A percentile compares a stretch with the other conserved stretches of the same genome.
Conservation (phyloP, 1,140 invertebrate genomes). For the Mya arenaria region DNA sequence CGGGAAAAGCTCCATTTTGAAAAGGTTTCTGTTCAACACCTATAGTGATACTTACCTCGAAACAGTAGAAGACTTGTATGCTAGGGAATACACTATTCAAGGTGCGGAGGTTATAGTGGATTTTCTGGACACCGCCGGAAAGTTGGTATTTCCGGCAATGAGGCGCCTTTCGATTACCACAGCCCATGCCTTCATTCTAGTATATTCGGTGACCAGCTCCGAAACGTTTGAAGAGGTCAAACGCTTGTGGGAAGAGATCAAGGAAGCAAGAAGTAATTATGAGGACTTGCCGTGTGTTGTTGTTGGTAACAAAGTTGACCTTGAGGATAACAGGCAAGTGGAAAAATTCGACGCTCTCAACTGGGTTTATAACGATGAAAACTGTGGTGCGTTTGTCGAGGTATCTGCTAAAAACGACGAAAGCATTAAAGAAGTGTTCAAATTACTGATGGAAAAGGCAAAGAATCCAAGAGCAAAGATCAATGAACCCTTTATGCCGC, state of each 20-base stretch:
- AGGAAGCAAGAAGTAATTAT: conserved; percentile 89
- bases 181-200: conserved; percentile 93
- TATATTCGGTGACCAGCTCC: conserved; percentile 91
- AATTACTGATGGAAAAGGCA: conserved; percentile 72
- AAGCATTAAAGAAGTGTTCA: conserved; percentile 72
- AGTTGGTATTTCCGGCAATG: conserved; percentile 76
- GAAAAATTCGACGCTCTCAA: conserved; percentile 76
- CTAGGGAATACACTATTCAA: conserved; percentile 90
- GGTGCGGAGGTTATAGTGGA: conserved; percentile 85
- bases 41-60: conserved; percentile 92
- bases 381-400: conserved; percentile 73
- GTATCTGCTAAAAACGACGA: conserved; percentile 76
- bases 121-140: conserved; percentile 92
- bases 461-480: conserved; percentile 62
- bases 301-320: conserved; percentile 91
- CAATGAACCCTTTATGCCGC: conserved; percentile 56
- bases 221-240: conserved; percentile 90
- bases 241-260: conserved; percentile 91
- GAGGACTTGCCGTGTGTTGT: conserved; percentile 93
- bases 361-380: conserved; percentile 74
- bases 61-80: conserved; percentile 95
- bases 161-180: conserved; percentile 91
- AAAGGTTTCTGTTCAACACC: conserved; percentile 91
- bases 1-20: conserved; percentile 93
- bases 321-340: conserved; percentile 80